Percentiles rank a stretch among this genome's conserved stretches.
These are phyloP conservation scores for Macaria notata DNA, from an alignment of 2,888 invertebrate species.

Conservation along the genomic window DNA sequence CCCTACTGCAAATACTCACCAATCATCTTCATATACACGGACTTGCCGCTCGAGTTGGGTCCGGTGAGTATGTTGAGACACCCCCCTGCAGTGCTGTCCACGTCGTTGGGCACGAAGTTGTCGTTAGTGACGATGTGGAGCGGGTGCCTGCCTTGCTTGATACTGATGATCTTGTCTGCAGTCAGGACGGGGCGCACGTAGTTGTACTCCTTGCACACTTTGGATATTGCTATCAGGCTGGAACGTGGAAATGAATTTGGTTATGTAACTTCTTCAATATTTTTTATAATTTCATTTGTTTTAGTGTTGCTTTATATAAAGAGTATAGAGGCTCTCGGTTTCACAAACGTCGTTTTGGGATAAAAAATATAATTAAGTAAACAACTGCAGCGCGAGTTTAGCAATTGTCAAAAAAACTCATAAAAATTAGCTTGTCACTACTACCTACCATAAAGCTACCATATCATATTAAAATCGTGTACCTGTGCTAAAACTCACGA, in stretches of 20 bases:
- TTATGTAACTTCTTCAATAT: too few relatives aligned
- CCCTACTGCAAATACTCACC: conserved; percentile 42
- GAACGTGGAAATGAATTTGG: not conserved
- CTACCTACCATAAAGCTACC: too few relatives aligned
- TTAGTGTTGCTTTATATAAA: too few relatives aligned
- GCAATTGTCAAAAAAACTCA: too few relatives aligned
- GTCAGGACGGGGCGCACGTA: conserved; percentile 86
- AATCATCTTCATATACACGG: conserved; percentile 93
- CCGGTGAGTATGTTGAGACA: conserved; percentile 92
- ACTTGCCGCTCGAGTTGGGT: conserved; percentile 96
- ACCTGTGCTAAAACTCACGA: too few relatives aligned
- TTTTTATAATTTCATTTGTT: too few relatives aligned
- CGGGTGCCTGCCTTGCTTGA: conserved; percentile 89
- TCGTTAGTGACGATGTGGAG: conserved; percentile 85
- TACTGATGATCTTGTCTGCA: conserved; percentile 79
- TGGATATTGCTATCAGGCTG: conserved; percentile 86
- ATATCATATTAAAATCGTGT: too few relatives aligned
- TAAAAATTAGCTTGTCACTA: too few relatives aligned
- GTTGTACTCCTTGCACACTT: conserved; percentile 84
- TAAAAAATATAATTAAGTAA: too few relatives aligned
- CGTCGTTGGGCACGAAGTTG: conserved; percentile 89
- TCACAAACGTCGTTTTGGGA: too few relatives aligned
- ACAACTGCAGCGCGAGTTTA: too few relatives aligned
- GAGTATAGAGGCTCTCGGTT: too few relatives aligned
- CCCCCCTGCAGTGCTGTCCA: conserved; percentile 80